Evolutionary conservation across 1,140 invertebrate species (phyloP), one percentile per base, ranked within the genome.

Genomic region (Drosophila pruinosa): DNA sequence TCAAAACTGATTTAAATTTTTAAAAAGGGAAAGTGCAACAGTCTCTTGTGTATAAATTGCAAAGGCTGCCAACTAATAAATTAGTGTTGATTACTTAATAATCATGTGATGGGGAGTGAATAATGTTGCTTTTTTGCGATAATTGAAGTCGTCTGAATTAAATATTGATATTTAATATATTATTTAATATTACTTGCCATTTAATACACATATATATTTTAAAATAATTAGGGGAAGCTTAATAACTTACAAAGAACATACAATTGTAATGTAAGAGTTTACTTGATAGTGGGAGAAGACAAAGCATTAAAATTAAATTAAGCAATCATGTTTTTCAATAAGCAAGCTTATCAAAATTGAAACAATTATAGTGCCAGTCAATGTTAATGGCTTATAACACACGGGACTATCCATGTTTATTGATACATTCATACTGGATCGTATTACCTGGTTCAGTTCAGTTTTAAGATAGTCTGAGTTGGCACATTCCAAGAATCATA

Each of bases 401-500:
- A 58, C 2, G 26, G 6, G 2, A 10, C 15, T 56, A 41, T 56
- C 19, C 41, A 31, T 22, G 14, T 22, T 34, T 38, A 17, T 28
- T n/a, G n/a, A n/a, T n/a, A n/a, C n/a, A n/a, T n/a, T n/a, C n/a
- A n/a, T n/a, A n/a, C n/a, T n/a, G n/a, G 22, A 15, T 36, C n/a
- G 22, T 39, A 61, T 61, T 38, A 38, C 12, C 14, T 59, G 64
- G 17, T 12, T 7, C 38, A 54, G 41, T 61, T 61, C 45, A 57
- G 39, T 61, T 59, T 43, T 61, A 45, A 43, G 36, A 61, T 57
- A 52, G 31, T 57, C 50, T 67, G 58, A 54, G 36, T 17, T 1
- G 17, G 15, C 31, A 41, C 68, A 85, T 86, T 85, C 79, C 76
- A 50, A 75, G 81, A 85, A 86, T 54, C 53, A 80, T 64, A 86